Evolutionary conservation across 2,797 vertebrate genomes (phyloP).

Genomic region (Pseudomugil tenellus): DNA sequence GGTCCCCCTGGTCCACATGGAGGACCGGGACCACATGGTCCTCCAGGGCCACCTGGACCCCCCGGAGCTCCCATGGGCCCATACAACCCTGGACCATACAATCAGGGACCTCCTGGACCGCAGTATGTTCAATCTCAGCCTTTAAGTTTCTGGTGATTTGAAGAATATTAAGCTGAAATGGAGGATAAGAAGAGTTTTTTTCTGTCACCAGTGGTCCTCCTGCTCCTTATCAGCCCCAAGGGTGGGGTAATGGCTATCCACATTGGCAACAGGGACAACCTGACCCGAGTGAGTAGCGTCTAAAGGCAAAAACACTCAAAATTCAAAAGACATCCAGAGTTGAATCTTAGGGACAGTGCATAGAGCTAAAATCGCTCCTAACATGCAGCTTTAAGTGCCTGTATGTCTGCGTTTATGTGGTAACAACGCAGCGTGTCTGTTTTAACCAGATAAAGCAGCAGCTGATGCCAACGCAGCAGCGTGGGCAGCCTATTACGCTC

Average conservation of each 20-base stretch:
- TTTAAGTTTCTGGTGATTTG: not conserved
- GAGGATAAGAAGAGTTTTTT: not conserved
- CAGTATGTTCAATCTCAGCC: conserved; percentile 85
- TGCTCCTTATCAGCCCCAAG: conserved; percentile 95
- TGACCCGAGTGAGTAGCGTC: conserved; percentile 90
- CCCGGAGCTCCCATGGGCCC: conserved; percentile 95
- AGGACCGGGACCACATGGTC: conserved; percentile 95
- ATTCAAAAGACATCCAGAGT: too few relatives aligned
- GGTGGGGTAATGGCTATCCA: conserved; percentile 97
- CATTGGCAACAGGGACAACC: conserved; percentile 98
- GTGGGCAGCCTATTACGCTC: conserved; percentile 99
- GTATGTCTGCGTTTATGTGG: not conserved
- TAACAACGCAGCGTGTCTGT: not conserved
- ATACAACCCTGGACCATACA: conserved; percentile 96
- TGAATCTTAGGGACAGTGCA: not conserved
- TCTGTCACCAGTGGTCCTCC: conserved; percentile 89
- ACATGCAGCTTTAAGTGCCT: not conserved
- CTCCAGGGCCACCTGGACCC: conserved; percentile 94
- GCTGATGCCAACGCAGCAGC: conserved; percentile 98
- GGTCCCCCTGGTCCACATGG: conserved; percentile 96
- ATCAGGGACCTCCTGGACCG: conserved; percentile 96
- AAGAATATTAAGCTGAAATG: not conserved
- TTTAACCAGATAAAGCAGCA: conserved; percentile 91
- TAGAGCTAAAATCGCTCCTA: not conserved
- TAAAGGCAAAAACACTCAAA: not conserved